phyloP scores from a whole-genome alignment of 92 coral and sea anemone genomes.

The Palythoa heliodiscus region DNA sequence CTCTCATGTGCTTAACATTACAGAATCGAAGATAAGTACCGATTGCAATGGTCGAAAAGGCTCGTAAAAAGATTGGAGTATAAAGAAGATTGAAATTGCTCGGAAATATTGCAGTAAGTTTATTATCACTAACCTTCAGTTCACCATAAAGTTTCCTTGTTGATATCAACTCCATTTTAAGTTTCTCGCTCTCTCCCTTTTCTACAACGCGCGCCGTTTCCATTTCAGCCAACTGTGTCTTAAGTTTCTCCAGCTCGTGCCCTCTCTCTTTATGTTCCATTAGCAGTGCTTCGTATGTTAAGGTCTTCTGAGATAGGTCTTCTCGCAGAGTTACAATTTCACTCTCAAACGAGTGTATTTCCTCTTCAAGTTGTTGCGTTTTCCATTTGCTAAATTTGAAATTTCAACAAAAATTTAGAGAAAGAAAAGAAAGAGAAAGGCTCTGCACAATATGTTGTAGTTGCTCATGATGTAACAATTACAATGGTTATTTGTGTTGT shows the following conservation, averaged over 20 bases:
- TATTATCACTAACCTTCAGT: constrained; percentile 32
- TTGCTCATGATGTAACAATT: too few relatives aligned
- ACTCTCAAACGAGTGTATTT: constrained; percentile 41
- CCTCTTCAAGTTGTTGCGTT: constrained; percentile 42
- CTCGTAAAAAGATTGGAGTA: too few relatives aligned
- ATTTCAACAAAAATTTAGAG: background rate
- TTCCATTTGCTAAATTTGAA: constrained; percentile 16
- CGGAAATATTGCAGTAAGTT: background rate
- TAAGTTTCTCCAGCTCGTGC: constrained; percentile 42
- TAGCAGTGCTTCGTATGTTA: constrained; percentile 28
- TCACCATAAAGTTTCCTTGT: constrained; percentile 48
- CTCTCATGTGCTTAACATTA: too few relatives aligned
- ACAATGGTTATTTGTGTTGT: too few relatives aligned
- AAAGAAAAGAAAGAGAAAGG: too few relatives aligned
- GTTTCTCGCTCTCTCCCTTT: constrained; percentile 49
- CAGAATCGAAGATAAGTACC: too few relatives aligned
- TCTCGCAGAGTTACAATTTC: constrained; percentile 32
- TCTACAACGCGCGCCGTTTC: constrained; percentile 48
- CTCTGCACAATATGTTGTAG: too few relatives aligned
- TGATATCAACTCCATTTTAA: constrained; percentile 50
- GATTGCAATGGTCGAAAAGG: too few relatives aligned
- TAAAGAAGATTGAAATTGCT: background rate
- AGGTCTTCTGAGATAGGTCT: constrained; percentile 39
- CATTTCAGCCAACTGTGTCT: constrained; percentile 33
- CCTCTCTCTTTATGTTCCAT: constrained; percentile 42